Base-by-base conservation (phyloP, 2,113 vertebrate species). In the Microcebus tavaratra region DNA sequence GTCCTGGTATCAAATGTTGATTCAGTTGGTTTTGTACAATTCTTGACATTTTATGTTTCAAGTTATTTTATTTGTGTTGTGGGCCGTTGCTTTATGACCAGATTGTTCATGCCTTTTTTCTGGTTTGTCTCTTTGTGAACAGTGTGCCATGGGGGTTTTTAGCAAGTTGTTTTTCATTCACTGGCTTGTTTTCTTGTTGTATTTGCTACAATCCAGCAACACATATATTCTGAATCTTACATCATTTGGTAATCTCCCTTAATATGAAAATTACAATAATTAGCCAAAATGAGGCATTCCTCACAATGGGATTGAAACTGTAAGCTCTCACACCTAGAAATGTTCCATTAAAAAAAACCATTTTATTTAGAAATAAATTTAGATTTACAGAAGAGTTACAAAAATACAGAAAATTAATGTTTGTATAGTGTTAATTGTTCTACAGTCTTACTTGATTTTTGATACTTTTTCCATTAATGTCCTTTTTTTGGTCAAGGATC, bases 291-390 rank as follows among this genome's bases (percentile, higher is more conserved):
- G 85, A 95, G 59, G 96, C 55, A 75, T 94, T 97, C 76, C 79
- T 91, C 48, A 94, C 39, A 83, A 8, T 78, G 39, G 23, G 48
- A 9, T 80, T 92, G 6, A 95, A 80, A 94, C 31, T 87, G 59
- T 53, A 57, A 85, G 76, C 65, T 95, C 21, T 92, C 11, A 96
- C 20, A 80, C 72, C 75, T 96, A 17, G 63, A 97, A 95, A 87
- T 96, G 53, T 73, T 92, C 34, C 70, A 76, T 92, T 86, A 61
- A 94, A 95, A 94, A 85, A 80, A 36, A 82, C n/a, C 9, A 82
- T 95, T 88, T 94, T 48, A 84, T 81, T 95, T 95, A 68, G 75
- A 81, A 94, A 93, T 93, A 95, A 84, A 94, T 85, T 81, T 92
- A 95, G 87, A 91, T 59, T 95, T 88, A 95, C 7, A 70, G 27